Evolutionary conservation across 1,140 invertebrate species (phyloP).

Genomic region (Drosophila ananassae): DNA sequence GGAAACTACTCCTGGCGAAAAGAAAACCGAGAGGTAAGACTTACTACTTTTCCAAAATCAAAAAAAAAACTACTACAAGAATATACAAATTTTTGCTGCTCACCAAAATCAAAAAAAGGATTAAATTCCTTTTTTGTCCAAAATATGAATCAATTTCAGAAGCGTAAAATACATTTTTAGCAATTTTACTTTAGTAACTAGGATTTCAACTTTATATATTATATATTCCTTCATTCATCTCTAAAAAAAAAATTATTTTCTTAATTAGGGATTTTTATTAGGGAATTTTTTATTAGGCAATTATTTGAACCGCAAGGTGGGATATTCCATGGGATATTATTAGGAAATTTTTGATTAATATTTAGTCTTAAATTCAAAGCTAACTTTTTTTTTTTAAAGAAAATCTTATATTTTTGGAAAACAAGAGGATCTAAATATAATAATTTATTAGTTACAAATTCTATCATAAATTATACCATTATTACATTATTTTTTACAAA

Average conservation of each 20-base stretch:
- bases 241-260: constrained; percentile 5
- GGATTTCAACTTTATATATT: constrained; percentile 19
- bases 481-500: neutral
- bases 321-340: too few species aligned
- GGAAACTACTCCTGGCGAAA: constrained; percentile 83
- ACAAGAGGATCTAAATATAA: too few species aligned
- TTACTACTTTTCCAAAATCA: constrained; percentile 58
- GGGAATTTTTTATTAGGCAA: constrained; percentile 12
- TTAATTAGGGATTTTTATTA: constrained; percentile 17
- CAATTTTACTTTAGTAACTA: constrained; percentile 41
- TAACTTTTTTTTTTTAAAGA: too few species aligned
- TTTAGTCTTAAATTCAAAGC: too few species aligned
- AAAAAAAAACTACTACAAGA: constrained; percentile 49
- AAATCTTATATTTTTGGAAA: too few species aligned
- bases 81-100: constrained; percentile 29
- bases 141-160: constrained; percentile 17
- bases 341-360: too few species aligned
- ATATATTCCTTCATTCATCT: constrained; percentile 30
- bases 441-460: too few species aligned
- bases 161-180: constrained; percentile 25
- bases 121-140: constrained; percentile 20
- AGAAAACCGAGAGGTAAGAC: constrained; percentile 84
- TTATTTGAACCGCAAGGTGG: constrained; percentile 15
- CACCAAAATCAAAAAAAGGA: constrained; percentile 32
- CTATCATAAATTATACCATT: too few species aligned